phyloP scores from a whole-genome alignment of 2,797 vertebrate species.

The Manis crassicaudata region DNA sequence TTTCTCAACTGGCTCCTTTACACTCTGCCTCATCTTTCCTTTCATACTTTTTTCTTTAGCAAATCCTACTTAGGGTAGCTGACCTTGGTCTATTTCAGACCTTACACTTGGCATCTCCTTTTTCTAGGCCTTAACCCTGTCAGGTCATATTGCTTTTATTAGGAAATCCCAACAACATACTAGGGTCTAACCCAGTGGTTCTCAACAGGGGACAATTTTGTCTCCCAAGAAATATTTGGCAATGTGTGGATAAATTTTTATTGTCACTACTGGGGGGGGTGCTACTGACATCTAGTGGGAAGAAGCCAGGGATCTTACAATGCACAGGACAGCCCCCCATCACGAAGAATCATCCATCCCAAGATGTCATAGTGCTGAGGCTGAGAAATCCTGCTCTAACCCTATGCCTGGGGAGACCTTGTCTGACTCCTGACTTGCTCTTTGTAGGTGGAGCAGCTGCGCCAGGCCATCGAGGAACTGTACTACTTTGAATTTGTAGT shows the following conservation, averaged over 20 bases:
- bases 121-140: constrained; percentile 24
- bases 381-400: background rate
- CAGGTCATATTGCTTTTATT: constrained; percentile 24
- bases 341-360: constrained; percentile 13
- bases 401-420: background rate
- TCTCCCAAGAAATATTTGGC: background rate
- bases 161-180: background rate
- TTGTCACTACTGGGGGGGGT: background rate
- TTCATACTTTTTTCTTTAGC: background rate
- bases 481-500: constrained; percentile 97
- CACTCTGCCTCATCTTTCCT: background rate
- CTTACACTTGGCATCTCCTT: background rate
- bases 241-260: background rate
- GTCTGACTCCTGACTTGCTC: constrained; percentile 55
- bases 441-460: constrained; percentile 92
- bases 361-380: background rate
- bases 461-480: constrained; percentile 94
- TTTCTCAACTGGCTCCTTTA: background rate
- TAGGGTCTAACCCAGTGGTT: constrained; percentile 24
- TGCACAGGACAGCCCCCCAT: background rate
- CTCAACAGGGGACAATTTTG: background rate
- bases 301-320: background rate
- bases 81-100: background rate
- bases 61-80: constrained; percentile 1
- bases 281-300: background rate